Base-by-base conservation (phyloP, 2,797 vertebrate species). In the Masticophis lateralis region DNA sequence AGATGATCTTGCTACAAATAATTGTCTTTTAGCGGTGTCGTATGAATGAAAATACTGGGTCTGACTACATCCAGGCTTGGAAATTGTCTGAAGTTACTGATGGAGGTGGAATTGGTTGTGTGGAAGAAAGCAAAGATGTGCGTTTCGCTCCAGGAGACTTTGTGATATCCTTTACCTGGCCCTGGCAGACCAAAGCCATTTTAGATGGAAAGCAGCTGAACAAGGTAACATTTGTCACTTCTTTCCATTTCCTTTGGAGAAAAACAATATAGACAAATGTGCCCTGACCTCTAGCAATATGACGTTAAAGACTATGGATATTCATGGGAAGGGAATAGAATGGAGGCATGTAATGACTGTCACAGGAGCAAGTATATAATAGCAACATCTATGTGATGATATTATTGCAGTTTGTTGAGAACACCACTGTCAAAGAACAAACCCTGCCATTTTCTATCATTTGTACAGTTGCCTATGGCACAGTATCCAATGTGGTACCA, bases 11-110 rank as follows among this genome's bases (percentile, higher is more conserved):
- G 90, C 91, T 16, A 12, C 11, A 93, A 93, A 93, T 5, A 61
- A 90, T 93, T 94, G 43, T 94, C 92, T 96, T 97, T n/a, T 96
- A 99, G 99, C 98, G 99, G 43, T 99, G 98, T 97, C 98, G 98
- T 79, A 99, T 99, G 99, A 99, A 99, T 32, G 98, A 99, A 93
- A 98, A 99, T 92, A 98, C 98, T 0, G 98, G 98, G 1, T 92
- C 97, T 0, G 98, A 98, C 25, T 99, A 99, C 93, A 87, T 99
- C 95, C 92, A 79, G 27, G 97, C 99, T 0, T 99, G 99, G 99
- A 97, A 97, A 95, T 96, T 99, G 56, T 97, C 97, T 0, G 97
- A 98, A 91, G 98, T 98, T 66, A 96, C 97, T 91, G 98, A 99
- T 5, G 99, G 99, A 11, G 98, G 98, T 43, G 99, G 99, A 5